Conservation (phyloP, 2,888 invertebrate genomes). For the Linnaemya vulpina region DNA sequence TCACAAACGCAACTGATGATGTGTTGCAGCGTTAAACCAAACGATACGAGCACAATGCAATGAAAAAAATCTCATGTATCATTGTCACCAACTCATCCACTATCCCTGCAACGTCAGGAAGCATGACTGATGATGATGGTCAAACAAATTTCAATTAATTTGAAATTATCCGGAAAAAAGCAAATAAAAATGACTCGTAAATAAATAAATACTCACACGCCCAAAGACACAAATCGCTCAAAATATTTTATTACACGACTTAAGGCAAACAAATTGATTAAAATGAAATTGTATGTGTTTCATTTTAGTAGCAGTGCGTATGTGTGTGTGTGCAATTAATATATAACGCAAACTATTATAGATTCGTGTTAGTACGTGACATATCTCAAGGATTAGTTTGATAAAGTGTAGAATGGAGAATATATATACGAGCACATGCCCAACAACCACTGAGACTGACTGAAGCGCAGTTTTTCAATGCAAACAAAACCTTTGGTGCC, state of each 20-base stretch:
- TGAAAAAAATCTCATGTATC: background rate
- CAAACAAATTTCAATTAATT: slow-evolving; percentile 54
- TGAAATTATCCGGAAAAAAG: slow-evolving; percentile 36
- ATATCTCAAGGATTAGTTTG: background rate
- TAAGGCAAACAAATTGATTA: slow-evolving; percentile 30
- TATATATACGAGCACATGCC: background rate
- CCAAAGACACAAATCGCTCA: background rate
- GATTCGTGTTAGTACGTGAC: slow-evolving; percentile 5
- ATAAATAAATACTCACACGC: background rate
- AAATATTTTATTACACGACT: background rate
- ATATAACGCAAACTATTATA: background rate
- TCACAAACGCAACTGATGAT: slow-evolving; percentile 1
- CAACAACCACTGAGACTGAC: background rate
- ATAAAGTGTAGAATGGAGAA: background rate
- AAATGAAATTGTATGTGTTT: slow-evolving; percentile 29
- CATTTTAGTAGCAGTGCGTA: background rate
- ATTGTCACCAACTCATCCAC: slow-evolving; percentile 1
- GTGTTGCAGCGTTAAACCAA: slow-evolving; percentile 8
- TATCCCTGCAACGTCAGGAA: background rate
- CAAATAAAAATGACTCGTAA: background rate
- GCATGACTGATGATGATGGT: slow-evolving; percentile 19
- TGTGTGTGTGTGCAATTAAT: background rate
- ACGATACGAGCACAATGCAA: background rate
- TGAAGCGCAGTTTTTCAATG: background rate
- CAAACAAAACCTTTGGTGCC: background rate